Evolutionary conservation across 2,888 invertebrate species (phyloP), one percentile per base, ranked within the genome.

Genomic region (Teinopalpus imperialis): DNA sequence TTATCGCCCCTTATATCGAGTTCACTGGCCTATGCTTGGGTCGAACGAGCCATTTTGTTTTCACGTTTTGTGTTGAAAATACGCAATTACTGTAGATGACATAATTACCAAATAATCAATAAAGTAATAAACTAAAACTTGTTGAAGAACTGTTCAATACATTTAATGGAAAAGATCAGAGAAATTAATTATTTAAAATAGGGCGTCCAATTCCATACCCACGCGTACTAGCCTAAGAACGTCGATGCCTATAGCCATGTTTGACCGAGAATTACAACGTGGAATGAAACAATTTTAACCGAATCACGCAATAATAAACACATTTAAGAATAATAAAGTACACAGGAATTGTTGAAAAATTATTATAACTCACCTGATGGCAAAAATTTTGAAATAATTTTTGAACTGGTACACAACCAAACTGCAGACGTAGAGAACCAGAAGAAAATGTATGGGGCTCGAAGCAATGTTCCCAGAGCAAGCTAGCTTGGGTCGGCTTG

Each of bases 391-490:
- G 86, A 87, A 88, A 75, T 79, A 71, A 83, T 86, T 85, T 87
- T 87, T 83, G 80, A 86, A 86, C 86, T 85, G 45, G 83, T 82
- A 74, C 81, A 86, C 87, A 85, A 88, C 87, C 86, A 87, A 88
- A 88, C 88, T 85, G 85, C 81, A 87, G 81, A 85, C 85, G 86
- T 86, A 87, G 83, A 82, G 87, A 86, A 79, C 83, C 83, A 83
- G 86, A 89, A 88, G 88, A 83, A 86, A 89, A 87, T 89, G 89
- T 89, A 89, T 88, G 89, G 82, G 75, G 87, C 86, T 83, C 85
- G 79, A 85, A 85, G 85, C 78, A 82, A 88, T 62, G 82, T 86
- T 87, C 86, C 82, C 79, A 79, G 79, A 70, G 72, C 81, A 75
- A 85, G 86, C 81, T 75, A 73, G 88, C 87, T 86, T 86, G 86